These are phyloP conservation scores for Lutjanus argentimaculatus DNA, from an alignment of 2,797 vertebrate genomes.

Conservation along the genomic window DNA sequence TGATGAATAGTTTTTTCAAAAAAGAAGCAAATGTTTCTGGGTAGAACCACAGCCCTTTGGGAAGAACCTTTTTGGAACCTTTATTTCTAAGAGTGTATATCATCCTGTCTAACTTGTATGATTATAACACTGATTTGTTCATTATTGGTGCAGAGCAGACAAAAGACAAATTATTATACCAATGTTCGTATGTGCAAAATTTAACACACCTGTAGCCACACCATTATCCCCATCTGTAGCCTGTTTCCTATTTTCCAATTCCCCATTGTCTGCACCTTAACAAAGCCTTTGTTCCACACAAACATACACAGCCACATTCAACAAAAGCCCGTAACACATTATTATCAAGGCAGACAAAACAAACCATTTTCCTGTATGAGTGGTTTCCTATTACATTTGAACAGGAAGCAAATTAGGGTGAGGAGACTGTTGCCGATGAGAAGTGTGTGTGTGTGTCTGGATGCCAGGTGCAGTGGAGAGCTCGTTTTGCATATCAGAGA, in stretches of 20 bases:
- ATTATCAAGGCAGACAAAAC: constrained; percentile 82
- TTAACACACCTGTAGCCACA: constrained; percentile 75
- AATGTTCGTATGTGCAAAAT: constrained; percentile 48
- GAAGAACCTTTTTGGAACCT: too few relatives aligned
- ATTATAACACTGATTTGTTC: constrained; percentile 48
- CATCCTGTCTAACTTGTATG: constrained; percentile 13
- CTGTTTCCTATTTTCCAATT: constrained; percentile 58
- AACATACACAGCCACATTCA: constrained; percentile 54
- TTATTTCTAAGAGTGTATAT: not conserved
- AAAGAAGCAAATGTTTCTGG: too few relatives aligned
- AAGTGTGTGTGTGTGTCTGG: constrained; percentile 66
- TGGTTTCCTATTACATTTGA: constrained; percentile 83
- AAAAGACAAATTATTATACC: constrained; percentile 50
- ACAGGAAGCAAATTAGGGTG: constrained; percentile 77
- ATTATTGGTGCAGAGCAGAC: constrained; percentile 32
- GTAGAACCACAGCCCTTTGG: too few relatives aligned
- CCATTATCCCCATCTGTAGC: constrained; percentile 54
- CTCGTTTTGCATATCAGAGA: constrained; percentile 88
- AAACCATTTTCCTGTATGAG: constrained; percentile 77
- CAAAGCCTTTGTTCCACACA: constrained; percentile 69
- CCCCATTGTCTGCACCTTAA: constrained; percentile 50
- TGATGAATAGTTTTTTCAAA: too few relatives aligned
- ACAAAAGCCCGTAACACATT: constrained; percentile 58
- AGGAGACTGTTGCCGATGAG: constrained; percentile 74
- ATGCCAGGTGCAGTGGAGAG: constrained; percentile 82